A percentile compares a stretch with the other conserved stretches of the same genome.
Evolutionary conservation across 2,888 invertebrate species (phyloP).

Genomic region (Diachrysia chrysitis): DNA sequence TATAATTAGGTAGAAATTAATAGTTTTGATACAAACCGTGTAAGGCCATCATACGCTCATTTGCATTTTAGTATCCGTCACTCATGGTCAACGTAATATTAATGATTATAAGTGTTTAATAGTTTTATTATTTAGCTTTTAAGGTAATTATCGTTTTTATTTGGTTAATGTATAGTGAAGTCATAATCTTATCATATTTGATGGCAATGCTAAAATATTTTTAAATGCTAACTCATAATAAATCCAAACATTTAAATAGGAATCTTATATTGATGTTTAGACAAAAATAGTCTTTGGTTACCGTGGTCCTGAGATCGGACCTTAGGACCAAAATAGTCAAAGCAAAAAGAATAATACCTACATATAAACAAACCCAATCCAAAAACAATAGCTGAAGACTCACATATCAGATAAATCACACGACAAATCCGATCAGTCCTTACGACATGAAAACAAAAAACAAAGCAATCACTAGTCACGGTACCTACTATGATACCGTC

Average conservation of each 20-base stretch:
- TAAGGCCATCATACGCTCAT: conserved; percentile 60
- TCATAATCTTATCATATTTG: conserved; percentile 14
- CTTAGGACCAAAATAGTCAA: background rate
- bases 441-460: conserved; percentile 59
- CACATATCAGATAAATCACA: conserved; percentile 50
- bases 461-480: conserved; percentile 73
- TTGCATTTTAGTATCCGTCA: conserved; percentile 60
- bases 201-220: no score
- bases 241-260: no score
- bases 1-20: conserved; percentile 78
- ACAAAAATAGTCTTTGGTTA: no score
- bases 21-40: conserved; percentile 66
- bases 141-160: conserved; percentile 27
- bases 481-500: conserved; percentile 76
- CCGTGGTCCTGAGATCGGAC: background rate
- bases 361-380: conserved; percentile 13
- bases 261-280: no score
- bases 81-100: conserved; percentile 47
- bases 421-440: conserved; percentile 58
- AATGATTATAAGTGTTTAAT: conserved; percentile 44
- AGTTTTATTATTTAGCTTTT: conserved; percentile 35
- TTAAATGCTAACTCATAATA: background rate
- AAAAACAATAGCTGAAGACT: conserved; percentile 23
- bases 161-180: conserved; percentile 36
- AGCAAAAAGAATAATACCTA: background rate